A percentile compares a stretch with the other conserved stretches of the same genome.
Evolutionary conservation across 2,888 invertebrate genomes (phyloP).

Genomic region (Spialia ferax): DNA sequence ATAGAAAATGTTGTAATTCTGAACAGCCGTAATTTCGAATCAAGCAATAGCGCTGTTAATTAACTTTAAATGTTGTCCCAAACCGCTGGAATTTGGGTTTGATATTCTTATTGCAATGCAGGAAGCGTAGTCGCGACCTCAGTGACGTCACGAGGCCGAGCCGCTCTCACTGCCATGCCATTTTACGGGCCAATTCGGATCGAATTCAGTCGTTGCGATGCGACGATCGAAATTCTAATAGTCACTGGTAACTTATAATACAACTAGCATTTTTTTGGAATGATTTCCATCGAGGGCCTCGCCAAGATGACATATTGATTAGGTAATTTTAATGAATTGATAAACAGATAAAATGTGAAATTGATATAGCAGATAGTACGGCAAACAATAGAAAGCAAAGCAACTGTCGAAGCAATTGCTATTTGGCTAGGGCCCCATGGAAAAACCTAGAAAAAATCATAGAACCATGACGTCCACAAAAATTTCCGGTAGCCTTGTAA

Average conservation of each 20-base stretch:
- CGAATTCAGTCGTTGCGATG: constrained; percentile 16
- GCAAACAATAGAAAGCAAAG: no score
- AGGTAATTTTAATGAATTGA: no score
- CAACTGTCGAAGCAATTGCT: no score
- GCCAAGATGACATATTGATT: no score
- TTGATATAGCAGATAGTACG: no score
- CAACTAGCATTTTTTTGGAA: no score
- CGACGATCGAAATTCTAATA: constrained; percentile 9
- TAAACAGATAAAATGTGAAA: no score
- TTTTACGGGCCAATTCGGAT: constrained; percentile 36
- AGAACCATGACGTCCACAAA: background rate
- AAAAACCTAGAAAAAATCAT: no score
- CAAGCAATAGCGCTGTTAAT: background rate
- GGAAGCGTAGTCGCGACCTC: constrained; percentile 71
- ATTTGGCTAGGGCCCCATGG: no score
- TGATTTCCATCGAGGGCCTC: no score
- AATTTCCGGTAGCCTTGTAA: background rate
- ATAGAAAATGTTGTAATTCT: background rate
- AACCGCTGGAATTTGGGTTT: constrained; percentile 18
- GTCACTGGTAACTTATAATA: background rate
- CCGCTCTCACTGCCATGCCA: constrained; percentile 64
- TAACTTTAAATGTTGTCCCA: background rate
- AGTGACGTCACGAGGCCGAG: constrained; percentile 72
- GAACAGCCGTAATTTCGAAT: background rate
- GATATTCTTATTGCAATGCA: constrained; percentile 48